Evolutionary conservation across 2,797 vertebrate species (phyloP).

Genomic region (Leptoclinus maculatus): DNA sequence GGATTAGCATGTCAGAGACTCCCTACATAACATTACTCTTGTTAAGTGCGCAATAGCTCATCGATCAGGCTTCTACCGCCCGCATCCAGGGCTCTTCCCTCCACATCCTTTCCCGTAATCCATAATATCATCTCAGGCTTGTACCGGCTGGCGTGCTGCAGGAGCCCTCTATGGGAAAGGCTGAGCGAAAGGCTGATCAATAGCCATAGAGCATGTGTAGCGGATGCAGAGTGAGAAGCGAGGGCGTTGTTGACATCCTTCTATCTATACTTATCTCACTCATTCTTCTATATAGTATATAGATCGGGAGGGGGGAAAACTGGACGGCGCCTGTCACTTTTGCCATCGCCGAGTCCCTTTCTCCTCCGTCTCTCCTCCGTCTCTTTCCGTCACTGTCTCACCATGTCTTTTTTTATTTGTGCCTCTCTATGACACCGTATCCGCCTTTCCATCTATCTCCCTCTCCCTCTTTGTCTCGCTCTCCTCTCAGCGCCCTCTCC

Average conservation of each 20-base stretch:
- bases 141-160: conserved; percentile 38
- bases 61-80: conserved; percentile 75
- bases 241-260: conserved; percentile 60
- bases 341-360: conserved; percentile 15
- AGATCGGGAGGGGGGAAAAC: conserved; percentile 27
- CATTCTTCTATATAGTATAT: conserved; percentile 54
- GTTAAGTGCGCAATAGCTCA: conserved; percentile 81
- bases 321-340: conserved; percentile 47
- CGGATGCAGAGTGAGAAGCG: conserved; percentile 49
- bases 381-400: conserved; percentile 40
- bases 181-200: conserved; percentile 67
- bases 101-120: conserved; percentile 74
- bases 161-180: conserved; percentile 58
- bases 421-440: conserved; percentile 56
- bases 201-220: conserved; percentile 62
- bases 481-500: conserved; percentile 58
- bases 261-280: conserved; percentile 45
- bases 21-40: conserved; percentile 82
- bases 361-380: conserved; percentile 4
- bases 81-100: conserved; percentile 68
- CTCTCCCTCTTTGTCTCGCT: conserved; percentile 51
- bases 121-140: conserved; percentile 76
- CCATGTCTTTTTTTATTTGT: conserved; percentile 31
- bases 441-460: conserved; percentile 59
- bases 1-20: conserved; percentile 78